Evolutionary conservation across 2,797 vertebrate genomes (phyloP).

Genomic region (Buceros bicornis): DNA sequence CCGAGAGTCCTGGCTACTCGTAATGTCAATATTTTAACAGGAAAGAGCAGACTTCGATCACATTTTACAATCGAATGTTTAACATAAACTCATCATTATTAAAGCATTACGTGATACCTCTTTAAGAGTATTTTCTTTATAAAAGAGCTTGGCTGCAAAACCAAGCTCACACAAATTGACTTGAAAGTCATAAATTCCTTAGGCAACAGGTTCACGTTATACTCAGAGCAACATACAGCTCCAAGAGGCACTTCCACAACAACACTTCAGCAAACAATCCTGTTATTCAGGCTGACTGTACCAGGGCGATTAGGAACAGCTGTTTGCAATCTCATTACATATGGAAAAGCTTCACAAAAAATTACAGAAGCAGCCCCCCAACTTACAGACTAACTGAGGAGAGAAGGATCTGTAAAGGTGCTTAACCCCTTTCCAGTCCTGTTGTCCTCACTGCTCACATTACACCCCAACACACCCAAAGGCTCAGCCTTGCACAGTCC

Average conservation of each 20-base stretch:
- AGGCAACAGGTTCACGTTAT: conserved; percentile 65
- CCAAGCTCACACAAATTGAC: conserved; percentile 21
- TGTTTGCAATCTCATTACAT: conserved; percentile 55
- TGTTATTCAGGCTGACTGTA: conserved; percentile 69
- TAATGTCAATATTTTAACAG: neutral
- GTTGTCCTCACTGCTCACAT: neutral
- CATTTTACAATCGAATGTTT: neutral
- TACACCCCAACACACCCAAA: neutral
- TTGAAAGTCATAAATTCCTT: conserved; percentile 62
- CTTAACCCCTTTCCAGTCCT: neutral
- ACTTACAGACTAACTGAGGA: neutral
- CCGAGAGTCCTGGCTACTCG: neutral
- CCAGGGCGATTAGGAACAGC: conserved; percentile 64
- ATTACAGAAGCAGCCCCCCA: conserved; percentile 32
- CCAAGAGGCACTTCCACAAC: conserved; percentile 44
- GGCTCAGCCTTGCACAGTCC: neutral
- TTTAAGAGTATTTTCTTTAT: conserved; percentile 16
- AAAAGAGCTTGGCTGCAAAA: conserved; percentile 32
- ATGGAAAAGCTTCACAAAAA: conserved; percentile 46
- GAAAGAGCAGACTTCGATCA: neutral
- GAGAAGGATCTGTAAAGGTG: neutral
- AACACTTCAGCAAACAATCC: conserved; percentile 67
- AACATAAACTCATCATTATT: conserved; percentile 24
- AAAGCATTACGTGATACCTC: conserved; percentile 2
- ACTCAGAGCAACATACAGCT: conserved; percentile 14